These are phyloP conservation scores for Ectropis grisescens DNA, from an alignment of 1,140 invertebrate genomes.

Conservation along the genomic window DNA sequence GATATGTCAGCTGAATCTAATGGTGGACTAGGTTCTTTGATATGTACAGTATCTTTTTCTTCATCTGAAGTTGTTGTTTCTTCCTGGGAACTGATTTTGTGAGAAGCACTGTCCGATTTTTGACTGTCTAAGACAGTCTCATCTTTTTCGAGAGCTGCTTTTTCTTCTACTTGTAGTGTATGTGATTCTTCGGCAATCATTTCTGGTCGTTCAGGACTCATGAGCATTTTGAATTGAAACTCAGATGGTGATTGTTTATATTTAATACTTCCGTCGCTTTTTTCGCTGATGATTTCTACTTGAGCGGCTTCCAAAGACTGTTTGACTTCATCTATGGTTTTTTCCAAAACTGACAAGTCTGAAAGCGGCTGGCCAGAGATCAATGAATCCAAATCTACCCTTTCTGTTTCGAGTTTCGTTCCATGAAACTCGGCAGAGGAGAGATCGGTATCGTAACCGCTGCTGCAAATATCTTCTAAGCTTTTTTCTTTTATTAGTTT, in stretches of 20 bases:
- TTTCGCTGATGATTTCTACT: slow-evolving; percentile 76
- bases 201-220: slow-evolving; percentile 65
- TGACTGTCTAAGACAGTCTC: slow-evolving; percentile 42
- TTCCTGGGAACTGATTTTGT: slow-evolving; percentile 57
- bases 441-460: slow-evolving; percentile 76
- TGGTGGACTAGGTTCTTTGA: slow-evolving; percentile 56
- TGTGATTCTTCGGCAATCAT: slow-evolving; percentile 64
- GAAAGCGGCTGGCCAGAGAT: slow-evolving; percentile 58
- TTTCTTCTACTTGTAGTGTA: slow-evolving; percentile 37
- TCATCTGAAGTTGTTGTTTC: slow-evolving; percentile 51
- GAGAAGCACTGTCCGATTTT: slow-evolving; percentile 43
- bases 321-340: slow-evolving; percentile 79
- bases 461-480: slow-evolving; percentile 72
- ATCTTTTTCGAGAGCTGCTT: slow-evolving; percentile 26
- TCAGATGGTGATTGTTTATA: slow-evolving; percentile 80
- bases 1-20: slow-evolving; percentile 56
- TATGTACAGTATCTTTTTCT: slow-evolving; percentile 55
- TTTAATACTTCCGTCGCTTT: slow-evolving; percentile 68
- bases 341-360: slow-evolving; percentile 69
- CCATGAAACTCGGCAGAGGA: slow-evolving; percentile 75
- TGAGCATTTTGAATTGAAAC: slow-evolving; percentile 76
- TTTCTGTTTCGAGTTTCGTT: slow-evolving; percentile 68
- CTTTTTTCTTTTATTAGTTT: slow-evolving; percentile 68
- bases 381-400: slow-evolving; percentile 52
- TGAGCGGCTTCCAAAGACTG: slow-evolving; percentile 76